These are phyloP conservation scores for Ifrita kowaldi DNA, from an alignment of 2,113 vertebrate species.

Conservation along the genomic window DNA sequence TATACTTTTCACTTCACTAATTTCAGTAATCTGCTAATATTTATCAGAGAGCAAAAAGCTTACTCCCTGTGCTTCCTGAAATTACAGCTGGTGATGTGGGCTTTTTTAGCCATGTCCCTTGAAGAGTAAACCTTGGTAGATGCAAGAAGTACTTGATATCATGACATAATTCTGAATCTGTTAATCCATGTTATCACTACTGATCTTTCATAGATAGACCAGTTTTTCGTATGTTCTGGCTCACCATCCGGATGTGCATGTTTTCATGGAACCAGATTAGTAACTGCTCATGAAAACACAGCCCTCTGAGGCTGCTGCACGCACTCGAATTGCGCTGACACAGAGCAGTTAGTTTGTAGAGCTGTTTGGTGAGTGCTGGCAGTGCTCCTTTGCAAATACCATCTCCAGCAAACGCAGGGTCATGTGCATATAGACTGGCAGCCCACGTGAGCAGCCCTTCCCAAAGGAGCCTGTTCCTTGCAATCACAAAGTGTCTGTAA, in stretches of 20 bases:
- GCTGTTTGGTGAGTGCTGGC: conserved; percentile 28
- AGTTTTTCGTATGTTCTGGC: not conserved
- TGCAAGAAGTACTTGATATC: not conserved
- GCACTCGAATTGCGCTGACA: not conserved
- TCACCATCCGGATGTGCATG: not conserved
- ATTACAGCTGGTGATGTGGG: not conserved
- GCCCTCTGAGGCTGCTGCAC: not conserved
- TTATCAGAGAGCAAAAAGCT: not conserved
- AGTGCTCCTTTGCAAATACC: not conserved
- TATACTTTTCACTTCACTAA: not conserved
- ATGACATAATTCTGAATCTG: not conserved
- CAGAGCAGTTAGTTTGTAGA: not conserved
- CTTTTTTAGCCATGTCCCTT: not conserved
- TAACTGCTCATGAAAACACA: not conserved
- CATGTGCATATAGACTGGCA: not conserved
- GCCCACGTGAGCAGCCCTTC: not conserved
- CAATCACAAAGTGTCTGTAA: not conserved
- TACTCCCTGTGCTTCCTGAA: not conserved
- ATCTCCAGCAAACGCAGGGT: not conserved
- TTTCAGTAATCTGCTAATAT: not conserved
- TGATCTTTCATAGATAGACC: not conserved
- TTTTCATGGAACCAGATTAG: not conserved
- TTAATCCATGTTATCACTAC: not conserved
- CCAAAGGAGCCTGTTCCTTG: not conserved
- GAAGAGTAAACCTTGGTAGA: not conserved